Base-by-base conservation (phyloP, 2,113 vertebrate genomes). In the Stigmatopora argus region DNA sequence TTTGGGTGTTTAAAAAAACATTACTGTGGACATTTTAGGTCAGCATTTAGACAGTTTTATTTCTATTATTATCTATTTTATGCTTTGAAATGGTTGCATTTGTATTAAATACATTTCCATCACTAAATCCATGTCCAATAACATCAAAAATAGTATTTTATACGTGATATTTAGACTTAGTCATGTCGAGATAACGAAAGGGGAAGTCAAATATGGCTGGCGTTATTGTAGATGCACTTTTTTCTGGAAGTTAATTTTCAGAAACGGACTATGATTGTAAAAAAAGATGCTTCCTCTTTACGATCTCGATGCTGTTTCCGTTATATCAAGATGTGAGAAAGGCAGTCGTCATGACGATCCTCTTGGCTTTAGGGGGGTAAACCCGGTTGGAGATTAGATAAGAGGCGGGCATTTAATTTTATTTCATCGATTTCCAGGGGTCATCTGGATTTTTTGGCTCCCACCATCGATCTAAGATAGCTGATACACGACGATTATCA, bases 361-460 rank as follows among this genome's bases (percentile, higher is more conserved):
- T 51, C 31, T 67, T 67, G 55, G 56, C 63, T 73, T 76, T 71
- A 67, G 61, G 74, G 56, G 52, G 26, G 26, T 31, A 65, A 68
- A 73, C 49, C 15, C 41, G 26, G 19, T n/a, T 67, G 41, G 67
- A 78, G 72, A 75, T 82, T 56, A 66, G 67, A 61, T 75, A 71
- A 86, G 78, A 75, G 69, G 63, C 73, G 70, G 60, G 69, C 66
- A 26, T 83, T 84, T 74, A 70, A 86, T 83, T 84, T 84, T 63
- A 66, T 71, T 7, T 7, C 69, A 86, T 83, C 77, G 81, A 86
- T 75, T 72, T 45, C 62, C 51, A 57, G 65, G 64, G 62, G 62
- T 73, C 72, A 75, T 72, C 77, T 69, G 60, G 76, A 78, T 79
- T 82, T 84, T 75, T 31, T 75, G 70, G 67, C 59, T 74, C 64